These are phyloP conservation scores for Podarcis cretensis DNA, from an alignment of 2,113 vertebrate genomes.

Conservation along the genomic window DNA sequence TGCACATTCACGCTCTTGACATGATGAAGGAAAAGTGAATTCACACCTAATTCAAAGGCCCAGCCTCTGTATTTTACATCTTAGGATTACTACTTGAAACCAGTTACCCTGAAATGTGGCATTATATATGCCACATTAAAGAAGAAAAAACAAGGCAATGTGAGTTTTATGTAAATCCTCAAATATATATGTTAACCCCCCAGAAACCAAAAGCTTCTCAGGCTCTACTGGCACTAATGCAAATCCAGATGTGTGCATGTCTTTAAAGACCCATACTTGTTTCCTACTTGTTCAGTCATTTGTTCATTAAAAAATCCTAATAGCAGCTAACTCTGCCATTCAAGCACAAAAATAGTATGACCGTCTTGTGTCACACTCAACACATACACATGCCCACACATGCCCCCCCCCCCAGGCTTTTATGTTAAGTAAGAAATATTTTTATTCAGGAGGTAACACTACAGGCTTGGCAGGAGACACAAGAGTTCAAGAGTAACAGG, in stretches of 20 bases:
- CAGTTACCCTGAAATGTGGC: background rate
- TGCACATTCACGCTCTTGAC: background rate
- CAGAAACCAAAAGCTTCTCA: too few species aligned
- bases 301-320: background rate
- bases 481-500: too few species aligned
- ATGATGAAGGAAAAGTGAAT: background rate
- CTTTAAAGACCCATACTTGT: background rate
- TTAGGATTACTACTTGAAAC: background rate
- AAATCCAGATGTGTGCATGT: background rate
- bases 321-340: background rate
- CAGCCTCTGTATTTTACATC: constrained; percentile 1
- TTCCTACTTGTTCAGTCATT: background rate
- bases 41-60: background rate
- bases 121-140: constrained; percentile 4
- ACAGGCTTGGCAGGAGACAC: too few species aligned
- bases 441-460: too few species aligned
- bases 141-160: background rate
- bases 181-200: background rate
- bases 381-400: too few species aligned
- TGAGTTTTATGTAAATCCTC: constrained; percentile 5
- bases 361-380: background rate
- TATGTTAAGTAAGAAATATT: too few species aligned
- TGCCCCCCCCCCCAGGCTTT: too few species aligned
- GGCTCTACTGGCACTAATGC: background rate
- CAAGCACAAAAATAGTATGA: background rate